Evolutionary conservation across 2,113 vertebrate genomes (phyloP).

Genomic region (Notiomystis cincta): DNA sequence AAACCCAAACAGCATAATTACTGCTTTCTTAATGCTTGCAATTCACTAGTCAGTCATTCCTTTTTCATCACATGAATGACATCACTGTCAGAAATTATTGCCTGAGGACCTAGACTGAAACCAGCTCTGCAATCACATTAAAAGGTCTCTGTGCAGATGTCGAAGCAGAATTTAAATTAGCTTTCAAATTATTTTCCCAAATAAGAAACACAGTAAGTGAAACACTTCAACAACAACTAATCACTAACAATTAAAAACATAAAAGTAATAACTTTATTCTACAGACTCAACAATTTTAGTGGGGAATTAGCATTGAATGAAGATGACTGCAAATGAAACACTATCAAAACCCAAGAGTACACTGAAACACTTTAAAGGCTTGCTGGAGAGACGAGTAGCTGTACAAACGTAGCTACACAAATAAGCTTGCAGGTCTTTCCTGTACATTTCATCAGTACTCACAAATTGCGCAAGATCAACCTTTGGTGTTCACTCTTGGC

Average conservation of each 20-base stretch:
- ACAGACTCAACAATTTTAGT: background rate
- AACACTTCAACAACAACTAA: background rate
- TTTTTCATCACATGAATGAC: constrained; percentile 15
- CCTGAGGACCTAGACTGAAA: background rate
- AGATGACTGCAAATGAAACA: background rate
- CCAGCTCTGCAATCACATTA: background rate
- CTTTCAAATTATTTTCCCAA: constrained; percentile 8
- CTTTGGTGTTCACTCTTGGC: background rate
- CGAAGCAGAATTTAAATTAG: background rate
- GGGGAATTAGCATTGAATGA: background rate
- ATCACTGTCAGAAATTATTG: background rate
- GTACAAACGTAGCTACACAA: background rate
- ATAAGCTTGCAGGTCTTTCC: background rate
- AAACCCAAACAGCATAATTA: background rate
- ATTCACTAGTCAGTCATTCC: background rate
- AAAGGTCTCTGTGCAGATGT: background rate
- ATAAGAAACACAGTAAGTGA: background rate
- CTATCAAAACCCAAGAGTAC: accelerated
- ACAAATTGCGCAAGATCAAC: background rate
- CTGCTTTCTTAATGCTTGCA: background rate
- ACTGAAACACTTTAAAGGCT: background rate
- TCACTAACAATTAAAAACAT: background rate
- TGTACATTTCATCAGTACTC: background rate
- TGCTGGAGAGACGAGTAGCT: background rate
- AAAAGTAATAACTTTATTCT: constrained; percentile 3